Conservation (phyloP, 2,888 invertebrate genomes). For the Strigamia crassipes region DNA sequence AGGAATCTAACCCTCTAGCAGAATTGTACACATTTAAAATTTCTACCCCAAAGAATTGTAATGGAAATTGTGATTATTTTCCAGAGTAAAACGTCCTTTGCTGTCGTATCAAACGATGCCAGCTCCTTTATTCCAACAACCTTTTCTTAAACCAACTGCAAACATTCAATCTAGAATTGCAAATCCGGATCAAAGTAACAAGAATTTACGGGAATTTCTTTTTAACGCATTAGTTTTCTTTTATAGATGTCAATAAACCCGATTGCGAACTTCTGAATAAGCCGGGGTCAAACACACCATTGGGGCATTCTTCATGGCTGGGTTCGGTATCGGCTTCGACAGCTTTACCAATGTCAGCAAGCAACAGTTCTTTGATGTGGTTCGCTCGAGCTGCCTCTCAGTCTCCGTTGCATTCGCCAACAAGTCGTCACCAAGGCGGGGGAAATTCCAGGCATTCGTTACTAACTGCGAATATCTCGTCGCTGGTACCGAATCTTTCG, state of each 20-base stretch:
- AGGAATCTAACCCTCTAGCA: slow-evolving; percentile 16
- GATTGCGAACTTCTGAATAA: neutral
- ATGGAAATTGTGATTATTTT: neutral
- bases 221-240: neutral
- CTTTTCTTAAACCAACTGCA: neutral
- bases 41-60: neutral
- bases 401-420: neutral
- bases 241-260: neutral
- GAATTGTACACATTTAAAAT: slow-evolving; percentile 24
- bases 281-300: neutral
- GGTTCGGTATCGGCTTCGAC: neutral
- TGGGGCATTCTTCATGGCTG: neutral
- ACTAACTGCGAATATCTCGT: neutral
- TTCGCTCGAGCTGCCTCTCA: neutral
- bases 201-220: neutral
- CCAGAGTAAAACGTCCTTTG: slow-evolving; percentile 31
- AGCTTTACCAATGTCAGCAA: neutral
- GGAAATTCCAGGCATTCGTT: neutral
- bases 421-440: neutral
- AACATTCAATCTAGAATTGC: neutral
- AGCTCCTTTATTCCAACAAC: slow-evolving; percentile 43
- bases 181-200: neutral
- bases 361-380: neutral
- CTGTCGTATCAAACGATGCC: slow-evolving; percentile 45
- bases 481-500: neutral